Base-by-base conservation (phyloP, 2,797 vertebrate species). In the Enteromius treurensis region DNA sequence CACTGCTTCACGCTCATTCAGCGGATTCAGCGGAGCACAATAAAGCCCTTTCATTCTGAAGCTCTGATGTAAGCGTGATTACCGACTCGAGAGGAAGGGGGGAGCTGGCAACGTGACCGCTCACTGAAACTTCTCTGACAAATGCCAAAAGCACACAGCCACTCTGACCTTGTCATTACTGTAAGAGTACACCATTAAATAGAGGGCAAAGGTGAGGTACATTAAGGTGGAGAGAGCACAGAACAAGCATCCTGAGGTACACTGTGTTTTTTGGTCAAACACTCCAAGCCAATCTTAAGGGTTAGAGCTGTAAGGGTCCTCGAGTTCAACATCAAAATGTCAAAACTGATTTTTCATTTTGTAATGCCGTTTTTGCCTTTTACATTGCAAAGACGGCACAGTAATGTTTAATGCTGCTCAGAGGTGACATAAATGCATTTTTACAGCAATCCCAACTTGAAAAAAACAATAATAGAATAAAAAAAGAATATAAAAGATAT, bases 11-110 rank as follows among this genome's bases (percentile, higher is more conserved):
- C 84, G 89, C 68, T 83, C 64, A 86, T 81, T 58, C 73, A 80
- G 80, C 81, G 67, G 51, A 91, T 92, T 94, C 88, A 93, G 75
- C 55, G 17, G 87, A 91, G 89, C 83, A 94, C 93, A 95, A 94
- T 92, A 89, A 88, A 58, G 86, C 87, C 91, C 91, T 93, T 94
- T 94, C 91, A 93, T 92, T 90, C 85, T 83, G 76, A 58, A 81
- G 79, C 42, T 88, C 89, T 78, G 85, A 84, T 88, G 88, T 87
- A 89, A 89, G 89, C 86, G 87, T 91, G 92, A 93, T 93, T 90
- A 88, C 88, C 77, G 82, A 89, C 84, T 84, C 88, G 83, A 90
- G 89, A 87, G 82, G 87, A 89, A 23, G 81, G 80, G 86, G 86
- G 70, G 85, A 40, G 47, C 77, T 64, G 51, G 70, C 64, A 79